Base-by-base conservation (phyloP, 2,113 vertebrate species). In the Heterotis niloticus region DNA sequence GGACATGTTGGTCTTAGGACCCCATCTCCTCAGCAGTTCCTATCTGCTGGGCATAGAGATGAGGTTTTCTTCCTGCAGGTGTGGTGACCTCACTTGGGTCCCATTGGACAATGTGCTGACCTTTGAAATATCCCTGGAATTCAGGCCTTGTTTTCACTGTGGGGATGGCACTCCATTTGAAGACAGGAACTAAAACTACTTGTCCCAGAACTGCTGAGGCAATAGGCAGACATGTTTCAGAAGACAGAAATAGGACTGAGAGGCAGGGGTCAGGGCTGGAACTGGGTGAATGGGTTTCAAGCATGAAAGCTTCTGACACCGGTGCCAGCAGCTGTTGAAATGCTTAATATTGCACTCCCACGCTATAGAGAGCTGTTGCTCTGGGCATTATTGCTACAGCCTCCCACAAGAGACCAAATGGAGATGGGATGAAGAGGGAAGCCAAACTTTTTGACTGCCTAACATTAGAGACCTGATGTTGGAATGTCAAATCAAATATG, bases 341-440 rank as follows among this genome's bases (percentile, higher is more conserved):
- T 83, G 59, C 84, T 80, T 78, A 69, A 23, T 75, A 80, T 67
- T 24, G 59, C 17, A 81, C 79, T 84, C 82, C 83, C 80, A 81
- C 80, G 60, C 84, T 78, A 56, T 56, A 74, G 44, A 75, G 70
- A 16, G 26, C 28, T 29, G 52, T 81, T 17, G 59, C 13, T 14
- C 71, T 13, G 12, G 81, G 76, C 14, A 69, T 54, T 79, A 83
- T 67, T 83, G 82, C 81, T 82, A 79, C 51, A 60, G 84, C 80
- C 78, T 84, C 85, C 82, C 82, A 75, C 57, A 59, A 54, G 84
- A 81, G 83, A 84, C 83, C 76, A 54, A 54, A 79, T 54, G 59
- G 82, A 82, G 83, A 87, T 85, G 84, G 89, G 86, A 86, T 83
- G 80, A 70, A 70, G 56, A 79, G 82, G 77, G 84, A 82, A 84